Percentiles rank a stretch among this genome's conserved stretches.
These are phyloP conservation scores for Drosophila siamana DNA, from an alignment of 2,888 invertebrate species.

Conservation along the genomic window DNA sequence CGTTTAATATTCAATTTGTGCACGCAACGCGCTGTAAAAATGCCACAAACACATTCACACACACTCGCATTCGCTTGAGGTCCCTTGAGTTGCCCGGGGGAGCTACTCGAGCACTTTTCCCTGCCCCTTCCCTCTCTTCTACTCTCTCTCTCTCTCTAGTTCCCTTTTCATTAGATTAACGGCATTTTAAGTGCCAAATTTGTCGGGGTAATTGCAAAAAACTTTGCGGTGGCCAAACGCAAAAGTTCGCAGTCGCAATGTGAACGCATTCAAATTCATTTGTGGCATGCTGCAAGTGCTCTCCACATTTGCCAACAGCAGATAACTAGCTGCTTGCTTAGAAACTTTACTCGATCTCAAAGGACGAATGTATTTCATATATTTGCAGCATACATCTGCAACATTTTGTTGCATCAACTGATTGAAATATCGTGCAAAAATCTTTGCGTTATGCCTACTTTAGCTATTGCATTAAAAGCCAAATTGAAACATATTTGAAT, in stretches of 20 bases:
- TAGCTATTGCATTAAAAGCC: too few relatives aligned
- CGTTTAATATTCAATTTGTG: constrained; percentile 83
- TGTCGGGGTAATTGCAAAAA: constrained; percentile 57
- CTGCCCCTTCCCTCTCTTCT: not conserved
- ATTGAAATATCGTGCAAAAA: too few relatives aligned
- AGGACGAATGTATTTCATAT: too few relatives aligned
- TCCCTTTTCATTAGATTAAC: constrained; percentile 53
- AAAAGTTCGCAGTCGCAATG: not conserved
- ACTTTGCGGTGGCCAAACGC: constrained; percentile 25
- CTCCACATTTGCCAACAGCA: not conserved
- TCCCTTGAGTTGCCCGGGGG: constrained; percentile 21
- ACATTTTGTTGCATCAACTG: too few relatives aligned
- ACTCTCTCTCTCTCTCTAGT: too few relatives aligned
- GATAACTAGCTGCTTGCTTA: not conserved
- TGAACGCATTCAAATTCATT: constrained; percentile 7
- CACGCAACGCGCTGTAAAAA: constrained; percentile 53
- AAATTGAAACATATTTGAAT: too few relatives aligned
- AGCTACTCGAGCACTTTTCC: constrained; percentile 44
- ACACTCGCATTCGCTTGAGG: not conserved
- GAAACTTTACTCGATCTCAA: too few relatives aligned
- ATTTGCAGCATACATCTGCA: too few relatives aligned
- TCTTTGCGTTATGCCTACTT: too few relatives aligned
- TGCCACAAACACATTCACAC: constrained; percentile 17
- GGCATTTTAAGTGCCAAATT: constrained; percentile 53
- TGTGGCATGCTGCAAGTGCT: not conserved